These are phyloP conservation scores for Seira sanloemensis DNA, from an alignment of 2,888 invertebrate genomes.

Conservation along the genomic window DNA sequence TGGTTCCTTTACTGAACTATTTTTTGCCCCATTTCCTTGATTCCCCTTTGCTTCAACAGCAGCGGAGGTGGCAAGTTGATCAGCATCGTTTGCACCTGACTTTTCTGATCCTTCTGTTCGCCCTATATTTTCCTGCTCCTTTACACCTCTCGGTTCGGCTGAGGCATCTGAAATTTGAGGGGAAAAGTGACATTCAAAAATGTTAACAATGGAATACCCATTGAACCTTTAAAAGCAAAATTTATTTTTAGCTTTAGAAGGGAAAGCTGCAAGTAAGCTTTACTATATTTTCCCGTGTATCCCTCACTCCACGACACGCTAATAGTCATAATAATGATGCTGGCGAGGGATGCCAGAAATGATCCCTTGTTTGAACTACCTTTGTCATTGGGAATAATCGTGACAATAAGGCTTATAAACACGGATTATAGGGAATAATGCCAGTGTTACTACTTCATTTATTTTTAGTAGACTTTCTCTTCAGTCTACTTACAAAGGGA, in stretches of 20 bases:
- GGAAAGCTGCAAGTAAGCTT: neutral
- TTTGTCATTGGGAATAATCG: too few species aligned
- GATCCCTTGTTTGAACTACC: too few species aligned
- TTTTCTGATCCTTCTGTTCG: constrained; percentile 10
- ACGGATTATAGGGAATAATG: neutral
- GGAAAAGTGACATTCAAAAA: neutral
- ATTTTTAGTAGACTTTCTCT: constrained; percentile 11
- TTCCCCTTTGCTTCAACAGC: constrained; percentile 2
- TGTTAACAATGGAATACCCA: neutral
- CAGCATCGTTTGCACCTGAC: constrained; percentile 10
- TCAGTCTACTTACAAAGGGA: neutral
- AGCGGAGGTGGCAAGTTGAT: neutral
- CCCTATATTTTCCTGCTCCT: constrained; percentile 31
- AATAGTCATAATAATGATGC: too few species aligned
- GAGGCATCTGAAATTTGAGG: constrained; percentile 27
- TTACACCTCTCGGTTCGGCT: constrained; percentile 46
- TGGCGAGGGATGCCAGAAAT: too few species aligned
- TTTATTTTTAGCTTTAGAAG: neutral
- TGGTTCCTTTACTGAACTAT: neutral
- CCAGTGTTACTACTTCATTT: too few species aligned
- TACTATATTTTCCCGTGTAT: neutral
- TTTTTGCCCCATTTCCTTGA: constrained; percentile 29
- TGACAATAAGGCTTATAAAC: too few species aligned
- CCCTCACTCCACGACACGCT: too few species aligned
- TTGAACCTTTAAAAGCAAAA: neutral